Base-by-base conservation (phyloP, 2,113 vertebrate species). In the Laterallus jamaicensis region DNA sequence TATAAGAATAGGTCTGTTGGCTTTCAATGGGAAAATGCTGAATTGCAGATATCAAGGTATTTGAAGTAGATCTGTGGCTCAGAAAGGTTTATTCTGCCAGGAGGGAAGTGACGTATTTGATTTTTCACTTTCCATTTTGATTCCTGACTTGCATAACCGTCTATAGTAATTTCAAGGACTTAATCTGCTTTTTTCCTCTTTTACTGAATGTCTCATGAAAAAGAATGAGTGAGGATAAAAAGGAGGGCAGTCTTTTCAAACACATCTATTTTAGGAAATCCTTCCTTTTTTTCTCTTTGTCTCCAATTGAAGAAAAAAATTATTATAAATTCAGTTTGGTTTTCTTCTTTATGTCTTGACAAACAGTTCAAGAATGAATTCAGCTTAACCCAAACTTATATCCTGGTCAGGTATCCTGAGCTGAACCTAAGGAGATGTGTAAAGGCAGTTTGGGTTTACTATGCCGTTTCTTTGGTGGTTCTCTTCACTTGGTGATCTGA, bases 121-220 rank as follows among this genome's bases (percentile, higher is more conserved):
- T 62, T 92, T 90, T 90, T 81, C 70, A 32, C 12, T 84, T 91
- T 52, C 15, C 26, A 18, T 52, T 87, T 87, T 84, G 9, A 40
- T 75, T 86, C 49, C 88, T n/a, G 42, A 7, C 18, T 75, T 75
- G 40, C 11, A 10, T 32, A 93, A 62, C 8, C 67, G 25, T 47
- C 5, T 2, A n/a, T 13, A 66, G 9, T 17, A 5, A 35, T 84
- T 88, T 71, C 67, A 86, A 76, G 71, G 1, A 64, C 24, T 84
- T 88, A 1, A 49, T 39, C 77, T 78, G 26, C 6, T 91, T 90
- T 91, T 58, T 59, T 74, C 10, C 6, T 80, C 16, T 81, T 82
- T 66, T 42, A 71, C 12, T 32, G 47, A 56, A 47, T 40, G 14
- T 54, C 24, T 74, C 42, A 78, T 39, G 47, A 80, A 82, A 80